Evolutionary conservation across 1,140 invertebrate genomes (phyloP).

Genomic region (Whitmania pigra): DNA sequence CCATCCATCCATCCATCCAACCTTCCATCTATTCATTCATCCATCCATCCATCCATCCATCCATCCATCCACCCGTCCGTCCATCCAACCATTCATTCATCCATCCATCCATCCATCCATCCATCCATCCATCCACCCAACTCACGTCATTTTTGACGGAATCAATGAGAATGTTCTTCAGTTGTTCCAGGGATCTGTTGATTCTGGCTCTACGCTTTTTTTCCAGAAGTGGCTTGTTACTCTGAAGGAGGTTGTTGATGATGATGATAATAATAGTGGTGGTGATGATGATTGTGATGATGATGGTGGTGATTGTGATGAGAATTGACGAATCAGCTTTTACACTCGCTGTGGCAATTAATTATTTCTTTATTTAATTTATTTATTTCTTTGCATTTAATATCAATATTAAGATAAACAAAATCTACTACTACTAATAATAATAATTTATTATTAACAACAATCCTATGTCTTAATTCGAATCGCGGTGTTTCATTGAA

Average conservation of each 20-base stretch:
- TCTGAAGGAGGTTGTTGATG: background rate
- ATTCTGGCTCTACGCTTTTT: constrained; percentile 71
- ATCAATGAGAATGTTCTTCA: constrained; percentile 69
- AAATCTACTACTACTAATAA: too few species aligned
- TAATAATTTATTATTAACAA: too few species aligned
- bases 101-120: background rate
- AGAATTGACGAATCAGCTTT: too few species aligned
- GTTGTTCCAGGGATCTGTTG: constrained; percentile 69
- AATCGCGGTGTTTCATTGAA: too few species aligned
- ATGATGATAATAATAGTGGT: background rate
- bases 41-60: background rate
- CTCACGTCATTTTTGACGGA: constrained; percentile 71
- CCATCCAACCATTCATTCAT: background rate
- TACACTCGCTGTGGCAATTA: too few species aligned
- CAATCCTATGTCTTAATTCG: too few species aligned
- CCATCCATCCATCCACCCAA: background rate
- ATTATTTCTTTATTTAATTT: too few species aligned
- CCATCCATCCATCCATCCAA: background rate
- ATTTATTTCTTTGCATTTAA: too few species aligned
- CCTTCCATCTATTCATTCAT: background rate
- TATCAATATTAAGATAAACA: too few species aligned
- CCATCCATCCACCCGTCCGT: background rate
- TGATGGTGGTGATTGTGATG: too few species aligned
- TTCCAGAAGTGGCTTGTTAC: constrained; percentile 72
- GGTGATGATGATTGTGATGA: background rate